Base-by-base conservation (phyloP, 1,140 invertebrate species). In the Phortica variegata region DNA sequence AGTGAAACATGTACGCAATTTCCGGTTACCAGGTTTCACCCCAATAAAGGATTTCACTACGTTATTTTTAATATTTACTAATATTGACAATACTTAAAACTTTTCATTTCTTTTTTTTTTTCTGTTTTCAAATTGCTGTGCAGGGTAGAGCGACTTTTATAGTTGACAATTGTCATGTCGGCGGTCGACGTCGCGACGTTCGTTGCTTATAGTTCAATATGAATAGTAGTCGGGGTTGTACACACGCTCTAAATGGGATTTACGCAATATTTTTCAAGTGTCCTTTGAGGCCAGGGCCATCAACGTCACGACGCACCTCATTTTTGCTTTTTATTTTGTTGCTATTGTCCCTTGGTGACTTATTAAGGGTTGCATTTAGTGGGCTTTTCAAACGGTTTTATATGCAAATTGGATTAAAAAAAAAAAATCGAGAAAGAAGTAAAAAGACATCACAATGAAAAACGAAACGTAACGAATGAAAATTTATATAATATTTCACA, bases 321-420 rank as follows among this genome's bases (percentile, higher is more conserved):
- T n/a, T n/a, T n/a, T n/a, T n/a, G n/a, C n/a, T n/a, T n/a, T n/a
- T n/a, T n/a, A n/a, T n/a, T n/a, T n/a, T n/a, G 49, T 59, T 63
- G 59, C 38, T 53, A 51, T 58, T 4, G 63, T 68, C 63, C 63
- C 63, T 57, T 55, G 60, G 63, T 68, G 63, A 63, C 63, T 68
- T 68, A 68, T 68, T 68, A 68, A 68, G 63, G 63, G 63, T 68
- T 68, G 65, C 63, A 69, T 68, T 68, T 68, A 68, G 63, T 49
- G 63, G 65, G 65, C 63, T 68, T 68, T 68, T 60, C 68, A 26
- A 26, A 65, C 68, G 60, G 57, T 68, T 68, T 68, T 54, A 60
- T 68, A 68, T 68, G 63, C 63, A 68, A 68, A 68, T 68, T 68
- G 63, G 63, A 68, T 68, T 68, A 68, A 68, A 68, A 68, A 56